Evolutionary conservation across 2,797 vertebrate genomes (phyloP).

Genomic region (Epinephelus coioides): DNA sequence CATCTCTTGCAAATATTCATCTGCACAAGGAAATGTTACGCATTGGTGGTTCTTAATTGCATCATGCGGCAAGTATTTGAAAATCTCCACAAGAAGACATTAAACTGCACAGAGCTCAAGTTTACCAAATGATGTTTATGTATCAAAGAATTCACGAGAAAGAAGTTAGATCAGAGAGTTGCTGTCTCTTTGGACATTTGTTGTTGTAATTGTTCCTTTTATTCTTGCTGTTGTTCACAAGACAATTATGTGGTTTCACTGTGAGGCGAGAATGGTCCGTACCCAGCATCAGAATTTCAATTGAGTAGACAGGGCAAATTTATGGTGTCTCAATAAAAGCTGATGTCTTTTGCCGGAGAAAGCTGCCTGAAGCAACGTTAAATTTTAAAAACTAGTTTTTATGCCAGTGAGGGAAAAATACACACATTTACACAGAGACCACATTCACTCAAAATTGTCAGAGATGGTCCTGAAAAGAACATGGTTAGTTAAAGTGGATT

Average conservation of each 20-base stretch:
- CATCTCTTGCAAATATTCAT: not conserved
- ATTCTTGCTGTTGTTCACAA: slow-evolving; percentile 19
- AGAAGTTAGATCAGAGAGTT: not conserved
- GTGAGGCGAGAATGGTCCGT: not conserved
- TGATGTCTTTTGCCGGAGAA: slow-evolving; percentile 2
- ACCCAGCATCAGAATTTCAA: not conserved
- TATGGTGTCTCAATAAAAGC: slow-evolving; percentile 11
- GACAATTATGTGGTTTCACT: not conserved
- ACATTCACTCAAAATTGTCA: not conserved
- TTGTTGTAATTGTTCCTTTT: slow-evolving; percentile 31
- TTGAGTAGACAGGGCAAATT: not conserved
- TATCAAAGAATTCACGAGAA: slow-evolving; percentile 6
- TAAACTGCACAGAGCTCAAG: not conserved
- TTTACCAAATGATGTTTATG: not conserved
- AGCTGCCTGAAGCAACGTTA: slow-evolving; percentile 22
- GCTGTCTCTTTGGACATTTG: slow-evolving; percentile 7
- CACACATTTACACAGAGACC: not conserved
- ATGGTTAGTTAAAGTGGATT: not conserved
- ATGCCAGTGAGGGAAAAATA: not conserved
- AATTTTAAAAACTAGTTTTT: not conserved
- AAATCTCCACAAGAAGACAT: slow-evolving; percentile 1
- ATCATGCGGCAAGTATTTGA: slow-evolving; percentile 11
- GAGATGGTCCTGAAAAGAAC: not conserved
- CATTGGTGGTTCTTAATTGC: not conserved
- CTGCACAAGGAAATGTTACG: not conserved